Conservation (phyloP, 2,113 vertebrate species). For the Pongo pygmaeus region DNA sequence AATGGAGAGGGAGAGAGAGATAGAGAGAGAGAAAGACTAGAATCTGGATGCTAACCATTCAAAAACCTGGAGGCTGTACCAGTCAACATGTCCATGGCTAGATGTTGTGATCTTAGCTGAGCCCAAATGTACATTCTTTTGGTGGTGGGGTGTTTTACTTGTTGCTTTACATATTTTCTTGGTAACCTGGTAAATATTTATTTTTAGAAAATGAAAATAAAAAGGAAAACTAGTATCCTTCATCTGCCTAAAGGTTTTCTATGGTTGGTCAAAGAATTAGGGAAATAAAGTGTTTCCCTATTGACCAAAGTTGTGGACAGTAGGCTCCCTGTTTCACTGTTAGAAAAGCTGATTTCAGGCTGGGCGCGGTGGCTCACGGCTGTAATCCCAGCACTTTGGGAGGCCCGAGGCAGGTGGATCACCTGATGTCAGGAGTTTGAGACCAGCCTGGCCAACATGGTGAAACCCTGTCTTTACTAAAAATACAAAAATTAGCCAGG, state of each 20-base stretch:
- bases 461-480: too few species aligned
- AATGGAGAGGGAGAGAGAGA: background rate
- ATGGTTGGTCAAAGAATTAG: background rate
- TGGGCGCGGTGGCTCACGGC: too few species aligned
- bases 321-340: background rate
- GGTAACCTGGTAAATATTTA: background rate
- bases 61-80: background rate
- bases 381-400: too few species aligned
- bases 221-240: background rate
- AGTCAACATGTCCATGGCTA: background rate
- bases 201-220: slow-evolving; percentile 18
- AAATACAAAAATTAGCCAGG: too few species aligned
- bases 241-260: background rate
- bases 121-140: background rate
- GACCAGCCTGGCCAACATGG: too few species aligned
- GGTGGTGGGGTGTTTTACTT: background rate
- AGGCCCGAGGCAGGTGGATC: too few species aligned
- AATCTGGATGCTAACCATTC: background rate
- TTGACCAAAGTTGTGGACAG: background rate
- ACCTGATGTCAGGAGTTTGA: too few species aligned
- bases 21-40: background rate
- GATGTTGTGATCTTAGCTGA: background rate
- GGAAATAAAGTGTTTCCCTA: background rate
- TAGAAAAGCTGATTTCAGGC: background rate
- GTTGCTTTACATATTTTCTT: background rate